Conservation (phyloP, 2,888 invertebrate species). For the Polydrusus tereticollis region DNA sequence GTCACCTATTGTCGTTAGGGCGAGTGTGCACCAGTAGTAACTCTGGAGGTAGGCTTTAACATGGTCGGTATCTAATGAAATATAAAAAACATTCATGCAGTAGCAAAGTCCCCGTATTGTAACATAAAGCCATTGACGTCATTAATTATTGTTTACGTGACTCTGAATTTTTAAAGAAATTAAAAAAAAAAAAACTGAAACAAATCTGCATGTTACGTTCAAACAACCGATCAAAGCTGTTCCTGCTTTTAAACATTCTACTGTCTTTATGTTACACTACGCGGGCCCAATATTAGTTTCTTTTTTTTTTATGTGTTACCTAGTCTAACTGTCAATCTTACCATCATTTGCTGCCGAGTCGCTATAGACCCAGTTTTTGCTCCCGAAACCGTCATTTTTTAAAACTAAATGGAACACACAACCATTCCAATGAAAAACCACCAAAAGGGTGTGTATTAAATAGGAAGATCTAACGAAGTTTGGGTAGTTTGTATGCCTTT, state of each 20-base stretch:
- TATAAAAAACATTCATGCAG: background rate
- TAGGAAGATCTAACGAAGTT: conserved; percentile 94
- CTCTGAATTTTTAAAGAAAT: no score
- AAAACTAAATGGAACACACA: conserved; percentile 97
- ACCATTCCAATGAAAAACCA: conserved; percentile 99
- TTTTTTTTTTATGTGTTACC: no score
- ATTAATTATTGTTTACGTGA: no score
- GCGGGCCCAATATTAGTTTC: no score
- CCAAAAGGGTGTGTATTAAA: conserved; percentile 95
- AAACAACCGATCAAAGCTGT: no score
- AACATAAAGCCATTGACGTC: no score
- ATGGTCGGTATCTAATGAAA: conserved; percentile 79
- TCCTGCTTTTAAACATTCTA: no score
- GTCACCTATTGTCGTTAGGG: conserved; percentile 95
- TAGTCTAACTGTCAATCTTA: conserved; percentile 17
- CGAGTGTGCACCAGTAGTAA: conserved; percentile 98
- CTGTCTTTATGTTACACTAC: no score
- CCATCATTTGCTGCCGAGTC: conserved; percentile 74
- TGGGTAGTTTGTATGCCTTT: conserved; percentile 98
- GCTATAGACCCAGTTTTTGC: conserved; percentile 91
- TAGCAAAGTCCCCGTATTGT: no score
- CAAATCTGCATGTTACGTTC: no score
- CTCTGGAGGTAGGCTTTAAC: conserved; percentile 97
- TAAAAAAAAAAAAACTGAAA: no score
- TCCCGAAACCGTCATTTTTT: conserved; percentile 95